Evolutionary conservation across 2,113 vertebrate genomes (phyloP).

Genomic region (Colistium nudipinnis): DNA sequence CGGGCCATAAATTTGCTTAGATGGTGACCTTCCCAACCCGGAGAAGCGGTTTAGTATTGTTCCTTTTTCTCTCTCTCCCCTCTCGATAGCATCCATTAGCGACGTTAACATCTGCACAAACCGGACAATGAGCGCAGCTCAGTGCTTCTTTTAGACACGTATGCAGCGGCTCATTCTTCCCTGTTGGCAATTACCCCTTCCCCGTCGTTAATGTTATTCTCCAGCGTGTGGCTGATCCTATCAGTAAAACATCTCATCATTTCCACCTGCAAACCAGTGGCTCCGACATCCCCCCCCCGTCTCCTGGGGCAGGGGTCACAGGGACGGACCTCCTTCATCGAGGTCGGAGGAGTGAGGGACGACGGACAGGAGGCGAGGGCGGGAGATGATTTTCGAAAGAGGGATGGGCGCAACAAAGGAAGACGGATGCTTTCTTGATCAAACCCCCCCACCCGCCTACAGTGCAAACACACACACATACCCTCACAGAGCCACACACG

Average conservation of each 20-base stretch:
- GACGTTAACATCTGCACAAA: conserved; percentile 29
- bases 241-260: conserved; percentile 69
- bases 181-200: conserved; percentile 65
- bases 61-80: conserved; percentile 3
- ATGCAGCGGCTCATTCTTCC: conserved; percentile 27
- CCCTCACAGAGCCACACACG: too few species aligned
- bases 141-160: conserved; percentile 13
- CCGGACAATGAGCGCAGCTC: conserved; percentile 35
- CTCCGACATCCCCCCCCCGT: conserved; percentile 13
- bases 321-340: conserved; percentile 39
- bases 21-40: background rate
- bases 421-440: conserved; percentile 36
- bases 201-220: conserved; percentile 66
- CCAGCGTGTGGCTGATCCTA: conserved; percentile 60
- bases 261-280: conserved; percentile 68
- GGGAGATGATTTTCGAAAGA: conserved; percentile 21
- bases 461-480: conserved; percentile 9
- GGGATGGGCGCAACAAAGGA: conserved; percentile 40
- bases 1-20: conserved; percentile 3
- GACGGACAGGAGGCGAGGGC: conserved; percentile 30
- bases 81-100: conserved; percentile 22
- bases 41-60: background rate
- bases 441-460: conserved; percentile 33
- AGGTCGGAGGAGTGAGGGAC: conserved; percentile 17
- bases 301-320: conserved; percentile 54